Evolutionary conservation across 2,888 invertebrate genomes (phyloP), one percentile per base, ranked within the genome.

Genomic region (Temnothorax rugatulus): DNA sequence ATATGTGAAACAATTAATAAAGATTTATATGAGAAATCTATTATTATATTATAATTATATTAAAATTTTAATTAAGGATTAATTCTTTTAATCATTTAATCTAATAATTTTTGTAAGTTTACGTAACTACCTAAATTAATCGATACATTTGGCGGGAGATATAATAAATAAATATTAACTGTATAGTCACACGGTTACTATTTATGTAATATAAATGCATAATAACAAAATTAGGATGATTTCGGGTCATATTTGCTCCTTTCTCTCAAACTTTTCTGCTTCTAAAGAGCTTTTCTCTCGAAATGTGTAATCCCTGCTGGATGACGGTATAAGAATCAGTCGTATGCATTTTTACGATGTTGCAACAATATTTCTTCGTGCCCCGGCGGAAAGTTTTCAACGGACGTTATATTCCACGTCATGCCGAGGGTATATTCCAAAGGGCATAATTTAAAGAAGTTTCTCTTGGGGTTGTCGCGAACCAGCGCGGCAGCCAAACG

Each of bases 391-490:
- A 59, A 47, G 81, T 76, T 81, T 29, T 47, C 57, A 68, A 76
- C 76, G 74, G 69, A 77, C 69, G 50, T 61, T 82, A 61, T 84
- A 88, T 84, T 86, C 79, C 57, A 54, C 38, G 47, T 81, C 59
- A 59, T 81, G 34, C 71, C 59, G 69, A 69, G 59, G 79, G 47
- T 71, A 71, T 81, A 81, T 81, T 81, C 79, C 79, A 81, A 81
- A 81, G 79, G 47, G 79, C 71, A 81, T 89, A 86, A 87, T 86
- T 87, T 84, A 88, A 85, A 81, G 83, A 87, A 87, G 86, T 87
- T 89, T 82, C 77, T 84, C 81, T 84, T 81, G 76, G 81, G 84
- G 83, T 87, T 85, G 81, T 77, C 84, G 52, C 79, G 64, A 77
- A 59, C 34, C 75, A 85, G 81, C 83, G 66, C 83, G 47, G 86